These are phyloP conservation scores for Sitobion miscanthi DNA, from an alignment of 1,140 invertebrate species.

Conservation along the genomic window DNA sequence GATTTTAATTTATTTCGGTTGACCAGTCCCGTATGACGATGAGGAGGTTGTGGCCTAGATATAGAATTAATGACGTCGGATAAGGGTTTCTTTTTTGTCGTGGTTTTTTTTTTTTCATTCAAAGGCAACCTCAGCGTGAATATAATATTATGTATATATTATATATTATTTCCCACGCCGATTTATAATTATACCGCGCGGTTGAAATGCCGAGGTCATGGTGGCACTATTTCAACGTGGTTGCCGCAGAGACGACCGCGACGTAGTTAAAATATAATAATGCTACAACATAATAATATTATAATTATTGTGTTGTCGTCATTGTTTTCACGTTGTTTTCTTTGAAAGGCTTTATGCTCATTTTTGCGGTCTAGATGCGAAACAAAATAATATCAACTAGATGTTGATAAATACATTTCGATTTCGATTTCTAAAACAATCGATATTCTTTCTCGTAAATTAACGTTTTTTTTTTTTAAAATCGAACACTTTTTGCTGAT, in stretches of 20 bases:
- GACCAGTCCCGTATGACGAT: background rate
- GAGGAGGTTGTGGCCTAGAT: background rate
- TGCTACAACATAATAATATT: background rate
- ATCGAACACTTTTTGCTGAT: too few relatives aligned
- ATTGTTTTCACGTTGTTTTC: background rate
- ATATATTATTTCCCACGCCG: background rate
- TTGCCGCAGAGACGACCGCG: background rate
- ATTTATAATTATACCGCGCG: background rate
- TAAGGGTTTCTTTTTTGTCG: background rate
- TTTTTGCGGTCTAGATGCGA: too few relatives aligned
- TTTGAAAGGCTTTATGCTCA: background rate
- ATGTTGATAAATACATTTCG: background rate
- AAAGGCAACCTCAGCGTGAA: background rate
- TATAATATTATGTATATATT: background rate
- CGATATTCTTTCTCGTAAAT: too few relatives aligned
- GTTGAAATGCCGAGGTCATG: background rate
- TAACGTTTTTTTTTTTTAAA: too few relatives aligned
- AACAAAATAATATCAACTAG: background rate
- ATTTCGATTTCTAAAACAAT: too few relatives aligned
- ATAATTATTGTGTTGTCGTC: background rate
- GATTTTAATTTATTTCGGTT: background rate
- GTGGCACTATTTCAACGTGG: background rate
- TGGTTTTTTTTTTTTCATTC: background rate
- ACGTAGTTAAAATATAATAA: background rate
- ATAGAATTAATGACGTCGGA: background rate